phyloP scores from a whole-genome alignment of 2,888 invertebrate species.

The Hoplodrina blanda region DNA sequence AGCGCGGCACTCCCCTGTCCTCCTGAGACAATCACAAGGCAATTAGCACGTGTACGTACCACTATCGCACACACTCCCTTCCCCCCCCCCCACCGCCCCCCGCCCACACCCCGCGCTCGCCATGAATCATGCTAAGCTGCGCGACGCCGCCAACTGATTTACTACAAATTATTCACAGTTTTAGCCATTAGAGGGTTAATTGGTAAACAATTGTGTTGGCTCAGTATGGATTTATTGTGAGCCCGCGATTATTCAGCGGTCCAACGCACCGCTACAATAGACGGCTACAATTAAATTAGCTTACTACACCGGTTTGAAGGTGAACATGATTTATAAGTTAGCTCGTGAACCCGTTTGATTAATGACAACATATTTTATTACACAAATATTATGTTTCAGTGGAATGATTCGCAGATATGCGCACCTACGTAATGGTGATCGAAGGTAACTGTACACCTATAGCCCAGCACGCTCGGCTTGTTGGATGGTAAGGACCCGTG shows the following conservation, averaged over 20 bases:
- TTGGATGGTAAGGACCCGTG: no score
- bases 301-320: constrained; percentile 21
- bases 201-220: constrained; percentile 61
- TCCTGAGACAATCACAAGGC: constrained; percentile 59
- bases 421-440: constrained; percentile 16
- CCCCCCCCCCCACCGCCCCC: not conserved
- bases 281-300: constrained; percentile 29
- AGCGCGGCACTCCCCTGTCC: constrained; percentile 1
- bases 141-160: constrained; percentile 55
- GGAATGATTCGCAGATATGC: constrained; percentile 25
- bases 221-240: constrained; percentile 60
- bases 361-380: constrained; percentile 46
- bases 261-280: constrained; percentile 18
- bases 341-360: constrained; percentile 39
- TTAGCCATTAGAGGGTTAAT: constrained; percentile 63
- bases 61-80: constrained; percentile 29
- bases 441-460: constrained; percentile 13
- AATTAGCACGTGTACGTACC: constrained; percentile 61
- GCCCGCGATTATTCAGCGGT: constrained; percentile 51
- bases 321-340: constrained; percentile 42
- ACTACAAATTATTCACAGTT: constrained; percentile 65
- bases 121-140: constrained; percentile 55
- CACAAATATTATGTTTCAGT: constrained; percentile 33
- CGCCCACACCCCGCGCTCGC: constrained; percentile 6
- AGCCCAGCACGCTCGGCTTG: not conserved